Evolutionary conservation across 2,888 invertebrate species (phyloP).

Genomic region (Rambutsinella grinnellia): DNA sequence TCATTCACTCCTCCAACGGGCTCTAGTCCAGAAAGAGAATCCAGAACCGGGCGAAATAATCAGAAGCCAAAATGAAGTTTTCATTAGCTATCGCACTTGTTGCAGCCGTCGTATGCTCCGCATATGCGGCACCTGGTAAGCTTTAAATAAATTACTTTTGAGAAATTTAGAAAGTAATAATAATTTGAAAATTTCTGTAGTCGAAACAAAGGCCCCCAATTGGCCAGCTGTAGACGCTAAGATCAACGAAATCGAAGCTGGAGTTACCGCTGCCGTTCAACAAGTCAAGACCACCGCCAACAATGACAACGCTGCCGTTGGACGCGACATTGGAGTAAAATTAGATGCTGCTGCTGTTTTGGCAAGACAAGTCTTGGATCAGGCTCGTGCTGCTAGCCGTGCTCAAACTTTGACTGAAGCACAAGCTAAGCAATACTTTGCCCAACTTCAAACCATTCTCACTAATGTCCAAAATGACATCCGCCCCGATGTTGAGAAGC

Average conservation of each 20-base stretch:
- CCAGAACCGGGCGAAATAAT: no score
- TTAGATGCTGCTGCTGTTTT: slow-evolving; percentile 17
- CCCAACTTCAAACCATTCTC: slow-evolving; percentile 2
- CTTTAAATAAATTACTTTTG: no score
- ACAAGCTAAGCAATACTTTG: not conserved
- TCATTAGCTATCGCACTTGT: no score
- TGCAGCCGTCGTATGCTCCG: no score
- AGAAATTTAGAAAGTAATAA: no score
- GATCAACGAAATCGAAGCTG: not conserved
- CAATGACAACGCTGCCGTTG: slow-evolving; percentile 24
- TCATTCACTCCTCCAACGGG: no score
- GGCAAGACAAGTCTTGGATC: not conserved
- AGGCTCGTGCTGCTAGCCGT: not conserved
- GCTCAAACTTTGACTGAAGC: slow-evolving; percentile 19
- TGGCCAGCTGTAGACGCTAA: slow-evolving; percentile 9
- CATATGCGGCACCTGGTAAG: no score
- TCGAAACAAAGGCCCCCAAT: no score
- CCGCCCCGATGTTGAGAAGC: not conserved
- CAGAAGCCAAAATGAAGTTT: no score
- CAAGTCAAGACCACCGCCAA: slow-evolving; percentile 3
- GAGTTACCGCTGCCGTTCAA: not conserved
- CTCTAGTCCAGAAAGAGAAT: no score
- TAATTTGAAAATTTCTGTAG: not conserved
- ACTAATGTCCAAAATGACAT: slow-evolving; percentile 3
- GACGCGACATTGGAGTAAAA: not conserved